Conservation (phyloP, 2,113 vertebrate species). For the Bolborhynchus lineola region DNA sequence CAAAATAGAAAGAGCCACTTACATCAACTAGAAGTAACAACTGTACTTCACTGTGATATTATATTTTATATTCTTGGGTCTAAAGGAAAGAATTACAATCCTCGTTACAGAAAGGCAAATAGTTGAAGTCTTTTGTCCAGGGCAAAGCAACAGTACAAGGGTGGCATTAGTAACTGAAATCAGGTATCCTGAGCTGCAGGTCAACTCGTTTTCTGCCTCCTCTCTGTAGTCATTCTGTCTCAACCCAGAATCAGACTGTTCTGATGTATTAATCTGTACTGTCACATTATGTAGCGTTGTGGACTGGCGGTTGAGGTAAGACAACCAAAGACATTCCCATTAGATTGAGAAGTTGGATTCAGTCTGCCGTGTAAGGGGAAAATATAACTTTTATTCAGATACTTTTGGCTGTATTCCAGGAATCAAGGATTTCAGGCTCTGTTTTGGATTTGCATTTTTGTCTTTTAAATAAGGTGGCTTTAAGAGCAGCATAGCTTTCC, state of each 20-base stretch:
- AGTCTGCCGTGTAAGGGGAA: background rate
- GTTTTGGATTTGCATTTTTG: background rate
- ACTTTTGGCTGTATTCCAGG: background rate
- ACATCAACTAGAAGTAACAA: background rate
- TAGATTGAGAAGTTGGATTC: background rate
- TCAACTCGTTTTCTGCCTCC: background rate
- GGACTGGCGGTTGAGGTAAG: background rate
- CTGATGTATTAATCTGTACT: background rate
- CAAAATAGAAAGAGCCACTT: background rate
- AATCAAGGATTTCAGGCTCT: background rate
- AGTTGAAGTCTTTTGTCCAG: background rate
- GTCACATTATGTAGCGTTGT: background rate
- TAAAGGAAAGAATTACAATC: background rate
- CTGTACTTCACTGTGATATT: background rate
- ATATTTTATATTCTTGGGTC: background rate
- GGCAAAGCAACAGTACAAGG: background rate
- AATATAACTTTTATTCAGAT: background rate
- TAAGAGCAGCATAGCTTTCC: background rate
- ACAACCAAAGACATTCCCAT: background rate
- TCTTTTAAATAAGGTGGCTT: background rate
- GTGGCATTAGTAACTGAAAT: background rate
- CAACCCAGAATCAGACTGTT: background rate
- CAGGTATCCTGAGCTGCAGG: background rate
- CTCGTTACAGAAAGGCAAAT: background rate
- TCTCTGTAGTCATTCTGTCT: background rate